Base-by-base conservation (phyloP, 2,888 invertebrate genomes). In the Noctua comes region DNA sequence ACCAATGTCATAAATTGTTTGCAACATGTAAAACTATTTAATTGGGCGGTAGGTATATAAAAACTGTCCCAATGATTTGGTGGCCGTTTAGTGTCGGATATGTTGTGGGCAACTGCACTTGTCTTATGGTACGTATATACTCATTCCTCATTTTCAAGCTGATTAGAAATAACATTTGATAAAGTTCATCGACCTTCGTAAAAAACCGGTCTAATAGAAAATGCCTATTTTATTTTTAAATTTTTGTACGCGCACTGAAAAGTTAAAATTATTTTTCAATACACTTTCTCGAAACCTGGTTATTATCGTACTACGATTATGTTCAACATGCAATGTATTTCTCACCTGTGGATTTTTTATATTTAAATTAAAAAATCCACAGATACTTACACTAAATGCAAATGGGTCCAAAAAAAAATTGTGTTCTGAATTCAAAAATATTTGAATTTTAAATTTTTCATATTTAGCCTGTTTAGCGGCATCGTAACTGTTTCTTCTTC, bases 91-190 rank as follows among this genome's bases (percentile, higher is more conserved):
- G 80, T 78, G 8, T 46, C 27, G 43, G 8, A 54, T 13, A 78
- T 78, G 78, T 36, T 46, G 71, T 79, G 79, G 80, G 4, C 36
- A 2, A 18, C 62, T 46, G n/a, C 64, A 80, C 21, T 78, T n/a
- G 51, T 78, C 8, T 8, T 78, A 4, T 78, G 78, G 78, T 78
- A 78, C 0, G 78, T 78, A 77, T 36, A n/a, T 68, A 5, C 10
- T 64, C 8, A 8, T 24, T n/a, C 3, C 54, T 54, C 10, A 24
- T 54, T 10, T 24, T 10, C 8, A 24, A 51, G 8, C 51, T 24
- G 21, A 24, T 54, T 54, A 24, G 16, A 27, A 59, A 59, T 31
- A 62, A 31, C 27, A 31, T 3, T 36, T 11, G 21, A 27, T 66
- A 64, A 66, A 64, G n/a, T n/a, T n/a, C n/a, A n/a, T n/a, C n/a